Evolutionary conservation across 2,113 vertebrate species (phyloP).

Genomic region (Melanerpes formicivorus): DNA sequence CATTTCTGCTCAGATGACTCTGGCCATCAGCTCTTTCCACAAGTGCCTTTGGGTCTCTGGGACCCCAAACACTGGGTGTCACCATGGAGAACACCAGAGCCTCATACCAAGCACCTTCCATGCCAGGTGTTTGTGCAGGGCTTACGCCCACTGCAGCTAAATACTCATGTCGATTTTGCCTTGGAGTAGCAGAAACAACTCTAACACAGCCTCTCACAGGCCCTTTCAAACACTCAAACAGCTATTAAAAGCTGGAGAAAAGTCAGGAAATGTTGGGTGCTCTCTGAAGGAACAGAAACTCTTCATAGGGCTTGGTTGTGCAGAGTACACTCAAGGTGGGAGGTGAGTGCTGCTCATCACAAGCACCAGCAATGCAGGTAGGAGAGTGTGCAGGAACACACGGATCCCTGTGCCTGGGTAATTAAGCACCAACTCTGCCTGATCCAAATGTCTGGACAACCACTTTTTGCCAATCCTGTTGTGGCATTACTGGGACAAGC

Average conservation of each 20-base stretch:
- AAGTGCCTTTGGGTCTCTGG: background rate
- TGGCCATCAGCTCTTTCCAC: background rate
- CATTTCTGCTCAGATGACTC: background rate
- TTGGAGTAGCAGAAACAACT: background rate
- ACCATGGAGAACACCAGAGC: background rate
- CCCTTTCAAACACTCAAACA: background rate
- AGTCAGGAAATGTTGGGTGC: background rate
- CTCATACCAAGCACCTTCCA: background rate
- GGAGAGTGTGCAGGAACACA: rapidly evolving
- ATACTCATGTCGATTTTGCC: background rate
- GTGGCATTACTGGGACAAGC: background rate
- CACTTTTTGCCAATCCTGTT: background rate
- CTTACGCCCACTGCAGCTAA: background rate
- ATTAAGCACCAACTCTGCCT: background rate
- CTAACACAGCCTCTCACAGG: background rate
- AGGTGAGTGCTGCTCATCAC: background rate
- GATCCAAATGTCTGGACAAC: background rate
- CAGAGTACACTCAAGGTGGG: rapidly evolving
- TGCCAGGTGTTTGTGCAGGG: background rate
- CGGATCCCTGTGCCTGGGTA: background rate
- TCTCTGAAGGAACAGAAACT: background rate
- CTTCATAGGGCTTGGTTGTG: background rate
- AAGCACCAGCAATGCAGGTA: background rate
- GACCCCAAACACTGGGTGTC: background rate
- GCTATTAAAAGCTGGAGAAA: background rate